Conservation (phyloP, 2,797 vertebrate species). For the Brotogeris chrysoptera region DNA sequence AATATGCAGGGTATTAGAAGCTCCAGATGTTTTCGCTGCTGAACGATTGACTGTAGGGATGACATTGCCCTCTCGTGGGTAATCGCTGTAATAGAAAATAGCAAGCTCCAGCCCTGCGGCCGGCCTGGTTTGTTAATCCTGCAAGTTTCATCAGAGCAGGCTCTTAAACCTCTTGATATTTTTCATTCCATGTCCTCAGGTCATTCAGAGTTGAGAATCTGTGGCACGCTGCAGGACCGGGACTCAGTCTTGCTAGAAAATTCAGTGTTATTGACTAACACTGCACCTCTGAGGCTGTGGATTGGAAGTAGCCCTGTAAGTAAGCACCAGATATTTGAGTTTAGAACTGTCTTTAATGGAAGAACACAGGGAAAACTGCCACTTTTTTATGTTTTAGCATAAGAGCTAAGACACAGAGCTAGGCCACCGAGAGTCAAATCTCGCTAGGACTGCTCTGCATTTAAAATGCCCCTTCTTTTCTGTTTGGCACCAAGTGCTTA, state of each 20-base stretch:
- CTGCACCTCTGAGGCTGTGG: not conserved
- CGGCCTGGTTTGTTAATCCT: not conserved
- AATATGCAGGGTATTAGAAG: fast-evolving
- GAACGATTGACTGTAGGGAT: not conserved
- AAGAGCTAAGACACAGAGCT: not conserved
- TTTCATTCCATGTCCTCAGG: not conserved
- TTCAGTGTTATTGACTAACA: not conserved
- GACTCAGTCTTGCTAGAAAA: not conserved
- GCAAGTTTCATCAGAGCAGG: not conserved
- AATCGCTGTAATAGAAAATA: not conserved
- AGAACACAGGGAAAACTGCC: not conserved
- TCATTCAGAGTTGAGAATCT: not conserved
- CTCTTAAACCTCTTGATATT: not conserved
- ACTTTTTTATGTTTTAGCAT: not conserved
- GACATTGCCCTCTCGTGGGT: conserved; percentile 66
- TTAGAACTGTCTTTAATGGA: not conserved
- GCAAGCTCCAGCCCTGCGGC: not conserved
- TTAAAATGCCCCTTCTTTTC: not conserved
- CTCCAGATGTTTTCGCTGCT: not conserved
- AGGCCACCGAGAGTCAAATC: not conserved
- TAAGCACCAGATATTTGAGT: not conserved
- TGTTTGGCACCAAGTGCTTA: not conserved
- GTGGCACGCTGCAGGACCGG: not conserved
- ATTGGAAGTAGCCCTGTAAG: not conserved
- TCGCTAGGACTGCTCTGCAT: not conserved